Evolutionary conservation across 1,140 invertebrate genomes (phyloP), one percentile per base, ranked within the genome.

Genomic region (Octopus sinensis): DNA sequence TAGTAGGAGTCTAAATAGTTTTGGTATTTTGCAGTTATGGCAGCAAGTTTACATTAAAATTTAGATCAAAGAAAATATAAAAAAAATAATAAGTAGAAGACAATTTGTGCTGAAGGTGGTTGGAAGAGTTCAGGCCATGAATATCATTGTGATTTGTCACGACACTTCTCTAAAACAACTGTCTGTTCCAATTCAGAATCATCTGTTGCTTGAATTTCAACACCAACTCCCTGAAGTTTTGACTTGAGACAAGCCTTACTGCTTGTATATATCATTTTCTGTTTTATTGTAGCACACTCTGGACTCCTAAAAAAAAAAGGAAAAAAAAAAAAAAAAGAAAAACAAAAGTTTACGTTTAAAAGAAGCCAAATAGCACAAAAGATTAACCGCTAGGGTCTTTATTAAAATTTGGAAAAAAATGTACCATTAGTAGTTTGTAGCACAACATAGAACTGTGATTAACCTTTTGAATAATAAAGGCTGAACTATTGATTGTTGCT

Each of bases 221-320:
- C 97, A 92, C 97, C 96, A 87, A 98, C 95, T 88, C 97, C 97
- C 83, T 97, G 95, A 88, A 98, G 92, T 83, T 96, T 96, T 91
- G 97, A 97, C 92, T 97, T 98, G 86, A 98, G 92, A 86, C 96
- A 96, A 91, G 97, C 96, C 89, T 98, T 98, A 88, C 96, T 97
- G 93, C 96, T 95, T 78, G 97, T 97, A 92, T 98, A 98, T 93
- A 98, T 95, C 97, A 98, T 98, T 94, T 98, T 98, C 95, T 98
- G 97, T 93, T 98, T 98, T 82, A 98, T 95, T 92, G 96, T 97
- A 87, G 97, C 96, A 90, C 95, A 96, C 91, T 98, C 97, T 53
- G 97, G 97, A 93, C 96, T 98, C 92, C 92, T 91, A 83, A 7
- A 86, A 85, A 30, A 54, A 62, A 77, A 82, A 43, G 5, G 3